phyloP scores from a whole-genome alignment of 2,113 vertebrate genomes.

The Saguinus midas region DNA sequence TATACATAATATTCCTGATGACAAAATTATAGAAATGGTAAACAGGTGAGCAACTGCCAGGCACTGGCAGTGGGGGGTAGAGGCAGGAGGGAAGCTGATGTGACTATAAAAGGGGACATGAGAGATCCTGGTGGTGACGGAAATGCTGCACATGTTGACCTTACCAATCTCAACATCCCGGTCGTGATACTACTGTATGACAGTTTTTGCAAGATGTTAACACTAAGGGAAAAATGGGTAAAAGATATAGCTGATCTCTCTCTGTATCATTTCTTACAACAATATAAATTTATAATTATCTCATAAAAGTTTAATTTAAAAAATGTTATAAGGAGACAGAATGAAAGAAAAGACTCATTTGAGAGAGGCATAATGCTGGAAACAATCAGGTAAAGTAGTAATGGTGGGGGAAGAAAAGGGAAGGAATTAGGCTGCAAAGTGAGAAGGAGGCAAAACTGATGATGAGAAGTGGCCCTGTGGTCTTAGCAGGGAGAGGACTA shows the following conservation, averaged over 20 bases:
- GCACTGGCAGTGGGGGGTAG: background rate
- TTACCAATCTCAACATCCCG: background rate
- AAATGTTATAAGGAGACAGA: background rate
- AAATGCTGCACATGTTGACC: background rate
- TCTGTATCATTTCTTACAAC: background rate
- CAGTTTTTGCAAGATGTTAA: background rate
- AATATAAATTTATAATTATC: background rate
- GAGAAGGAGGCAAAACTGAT: background rate
- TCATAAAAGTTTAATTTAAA: slow-evolving; percentile 30
- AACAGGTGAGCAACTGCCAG: background rate
- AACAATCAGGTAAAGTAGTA: background rate
- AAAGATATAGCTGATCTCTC: background rate
- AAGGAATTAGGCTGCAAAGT: background rate
- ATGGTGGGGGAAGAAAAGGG: background rate
- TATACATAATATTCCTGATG: background rate
- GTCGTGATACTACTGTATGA: background rate
- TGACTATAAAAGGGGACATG: background rate
- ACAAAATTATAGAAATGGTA: background rate
- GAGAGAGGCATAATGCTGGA: background rate
- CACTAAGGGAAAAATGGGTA: background rate
- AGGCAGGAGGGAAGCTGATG: background rate
- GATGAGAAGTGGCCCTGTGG: background rate
- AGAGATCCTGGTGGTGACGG: background rate
- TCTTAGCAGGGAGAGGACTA: background rate
- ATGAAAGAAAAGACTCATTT: background rate